A percentile compares a stretch with the other conserved stretches of the same genome.
Conservation (phyloP, 2,888 invertebrate genomes). For the Eupithecia dodoneata region DNA sequence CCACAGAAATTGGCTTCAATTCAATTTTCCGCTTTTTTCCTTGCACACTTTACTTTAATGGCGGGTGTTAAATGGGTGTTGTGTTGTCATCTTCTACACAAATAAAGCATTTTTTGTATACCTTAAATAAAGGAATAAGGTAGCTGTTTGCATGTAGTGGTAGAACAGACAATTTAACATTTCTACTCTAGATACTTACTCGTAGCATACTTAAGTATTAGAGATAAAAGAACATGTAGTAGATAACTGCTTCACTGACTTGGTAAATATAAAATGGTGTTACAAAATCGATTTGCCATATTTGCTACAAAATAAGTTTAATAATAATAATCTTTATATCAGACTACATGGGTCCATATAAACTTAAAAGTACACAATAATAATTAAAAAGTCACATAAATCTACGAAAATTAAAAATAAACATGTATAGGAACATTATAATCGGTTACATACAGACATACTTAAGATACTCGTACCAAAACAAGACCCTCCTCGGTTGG, state of each 20-base stretch:
- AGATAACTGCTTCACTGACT: no score
- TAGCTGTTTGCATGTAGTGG: background rate
- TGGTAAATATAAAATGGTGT: no score
- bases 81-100: constrained; percentile 50
- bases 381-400: no score
- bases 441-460: no score
- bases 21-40: constrained; percentile 54
- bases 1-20: constrained; percentile 67
- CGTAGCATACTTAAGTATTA: background rate
- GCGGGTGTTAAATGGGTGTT: constrained; percentile 51
- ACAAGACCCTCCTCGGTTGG: no score
- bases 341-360: no score
- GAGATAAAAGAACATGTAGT: background rate
- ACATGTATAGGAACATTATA: no score
- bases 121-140: background rate
- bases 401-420: no score
- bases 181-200: background rate
- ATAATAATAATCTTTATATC: no score
- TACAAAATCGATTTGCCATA: background rate
- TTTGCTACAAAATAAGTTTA: no score
- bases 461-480: no score
- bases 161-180: background rate
- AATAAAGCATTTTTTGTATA: constrained; percentile 24
- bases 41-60: constrained; percentile 47
- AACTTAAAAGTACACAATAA: no score